These are phyloP conservation scores for Apis laboriosa DNA, from an alignment of 1,140 invertebrate species.

Conservation along the genomic window DNA sequence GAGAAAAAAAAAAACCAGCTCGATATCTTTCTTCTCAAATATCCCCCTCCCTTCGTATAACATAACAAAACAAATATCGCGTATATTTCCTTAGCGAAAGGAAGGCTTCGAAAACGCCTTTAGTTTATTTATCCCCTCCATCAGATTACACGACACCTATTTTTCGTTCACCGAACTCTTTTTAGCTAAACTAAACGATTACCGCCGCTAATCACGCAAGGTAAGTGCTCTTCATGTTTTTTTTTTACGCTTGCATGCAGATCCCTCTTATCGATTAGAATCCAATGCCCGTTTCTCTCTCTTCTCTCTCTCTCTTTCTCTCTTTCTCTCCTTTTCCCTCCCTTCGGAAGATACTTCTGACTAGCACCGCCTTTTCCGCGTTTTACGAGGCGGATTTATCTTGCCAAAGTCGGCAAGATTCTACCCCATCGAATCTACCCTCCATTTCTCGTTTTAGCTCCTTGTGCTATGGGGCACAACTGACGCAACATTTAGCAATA, in stretches of 20 bases:
- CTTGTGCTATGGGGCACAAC: not conserved
- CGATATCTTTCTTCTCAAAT: too few species aligned
- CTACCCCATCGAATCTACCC: not conserved
- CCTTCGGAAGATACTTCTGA: slow-evolving; percentile 20
- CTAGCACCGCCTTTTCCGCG: not conserved
- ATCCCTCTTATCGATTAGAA: not conserved
- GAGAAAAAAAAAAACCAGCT: too few species aligned
- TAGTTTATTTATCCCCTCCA: not conserved
- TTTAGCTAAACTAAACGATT: not conserved
- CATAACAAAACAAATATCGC: not conserved
- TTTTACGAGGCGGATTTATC: slow-evolving; percentile 33
- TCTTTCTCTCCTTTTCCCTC: not conserved
- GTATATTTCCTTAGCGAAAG: not conserved
- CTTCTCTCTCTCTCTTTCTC: not conserved
- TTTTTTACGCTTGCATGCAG: not conserved
- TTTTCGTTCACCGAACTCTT: not conserved
- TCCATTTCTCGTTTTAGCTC: not conserved
- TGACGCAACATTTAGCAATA: not conserved
- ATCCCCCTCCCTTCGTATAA: too few species aligned
- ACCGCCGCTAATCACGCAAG: slow-evolving; percentile 42
- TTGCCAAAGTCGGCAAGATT: not conserved
- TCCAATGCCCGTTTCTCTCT: not conserved
- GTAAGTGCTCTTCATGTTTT: slow-evolving; percentile 50
- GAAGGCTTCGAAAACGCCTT: too few species aligned
- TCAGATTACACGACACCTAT: not conserved